phyloP scores from a whole-genome alignment of 2,113 vertebrate genomes.

The Perca flavescens region DNA sequence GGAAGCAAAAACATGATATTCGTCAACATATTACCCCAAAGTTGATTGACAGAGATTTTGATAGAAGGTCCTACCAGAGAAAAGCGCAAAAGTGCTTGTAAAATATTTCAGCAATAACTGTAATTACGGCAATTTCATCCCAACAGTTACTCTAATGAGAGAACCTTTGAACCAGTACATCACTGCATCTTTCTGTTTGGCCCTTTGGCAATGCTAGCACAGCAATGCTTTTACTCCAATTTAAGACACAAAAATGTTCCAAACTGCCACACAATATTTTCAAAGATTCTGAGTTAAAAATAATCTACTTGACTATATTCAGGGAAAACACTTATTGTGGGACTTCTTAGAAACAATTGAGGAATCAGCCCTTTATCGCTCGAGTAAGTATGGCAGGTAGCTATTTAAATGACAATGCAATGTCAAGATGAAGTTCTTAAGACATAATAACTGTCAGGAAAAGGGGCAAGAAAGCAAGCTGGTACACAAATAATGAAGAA shows the following conservation, averaged over 20 bases:
- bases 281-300: constrained; percentile 3
- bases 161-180: constrained; percentile 21
- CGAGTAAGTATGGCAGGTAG: constrained; percentile 64
- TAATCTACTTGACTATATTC: background rate
- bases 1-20: constrained; percentile 39
- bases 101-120: constrained; percentile 45
- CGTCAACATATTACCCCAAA: constrained; percentile 1
- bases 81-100: constrained; percentile 3
- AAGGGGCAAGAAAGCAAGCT: constrained; percentile 17
- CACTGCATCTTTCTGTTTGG: constrained; percentile 34
- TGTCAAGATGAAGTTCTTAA: constrained; percentile 56
- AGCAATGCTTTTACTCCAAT: constrained; percentile 27
- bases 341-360: constrained; percentile 15
- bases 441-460: constrained; percentile 51
- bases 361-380: constrained; percentile 15
- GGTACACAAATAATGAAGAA: constrained; percentile 30
- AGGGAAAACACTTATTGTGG: constrained; percentile 3
- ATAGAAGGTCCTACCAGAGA: constrained; percentile 18
- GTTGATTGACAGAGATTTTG: constrained; percentile 28
- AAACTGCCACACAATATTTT: constrained; percentile 21
- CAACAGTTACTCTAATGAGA: constrained; percentile 34
- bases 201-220: constrained; percentile 28
- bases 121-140: constrained; percentile 42
- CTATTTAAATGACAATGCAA: constrained; percentile 66
- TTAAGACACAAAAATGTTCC: constrained; percentile 15